Conservation (phyloP, 2,797 vertebrate genomes). For the Phylloscopus collybita region DNA sequence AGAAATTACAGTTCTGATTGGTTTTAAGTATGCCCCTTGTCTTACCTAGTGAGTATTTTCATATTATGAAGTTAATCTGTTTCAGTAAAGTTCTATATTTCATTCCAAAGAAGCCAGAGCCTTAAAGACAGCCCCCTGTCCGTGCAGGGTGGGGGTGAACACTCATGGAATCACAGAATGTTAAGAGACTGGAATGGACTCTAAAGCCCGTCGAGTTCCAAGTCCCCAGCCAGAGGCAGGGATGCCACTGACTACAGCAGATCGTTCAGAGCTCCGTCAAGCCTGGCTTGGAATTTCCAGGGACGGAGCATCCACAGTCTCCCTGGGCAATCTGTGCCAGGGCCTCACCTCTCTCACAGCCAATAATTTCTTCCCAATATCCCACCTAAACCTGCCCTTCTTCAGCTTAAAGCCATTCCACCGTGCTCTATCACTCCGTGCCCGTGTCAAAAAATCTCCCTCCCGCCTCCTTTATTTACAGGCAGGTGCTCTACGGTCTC, state of each 20-base stretch:
- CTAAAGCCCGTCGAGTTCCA: neutral
- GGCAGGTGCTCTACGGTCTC: neutral
- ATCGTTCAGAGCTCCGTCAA: neutral
- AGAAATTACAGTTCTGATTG: neutral
- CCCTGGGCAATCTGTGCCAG: neutral
- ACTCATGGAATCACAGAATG: neutral
- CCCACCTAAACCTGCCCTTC: neutral
- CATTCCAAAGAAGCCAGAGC: neutral
- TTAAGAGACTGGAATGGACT: too few species aligned
- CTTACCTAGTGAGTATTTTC: neutral
- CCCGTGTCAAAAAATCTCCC: neutral
- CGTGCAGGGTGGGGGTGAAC: rapidly evolving
- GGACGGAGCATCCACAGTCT: neutral
- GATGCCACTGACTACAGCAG: neutral
- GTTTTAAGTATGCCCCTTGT: neutral
- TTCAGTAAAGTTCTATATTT: rapidly evolving
- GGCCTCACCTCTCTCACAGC: neutral
- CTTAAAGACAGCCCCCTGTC: neutral
- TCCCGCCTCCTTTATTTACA: neutral
- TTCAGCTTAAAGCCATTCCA: neutral
- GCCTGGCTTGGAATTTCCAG: neutral
- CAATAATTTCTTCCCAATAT: too few species aligned
- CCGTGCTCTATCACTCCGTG: rapidly evolving
- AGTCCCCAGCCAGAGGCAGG: neutral
- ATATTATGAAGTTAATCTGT: rapidly evolving